Percentiles rank a stretch among this genome's conserved stretches.
Evolutionary conservation across 2,888 invertebrate species (phyloP).

Genomic region (Macaria notata): DNA sequence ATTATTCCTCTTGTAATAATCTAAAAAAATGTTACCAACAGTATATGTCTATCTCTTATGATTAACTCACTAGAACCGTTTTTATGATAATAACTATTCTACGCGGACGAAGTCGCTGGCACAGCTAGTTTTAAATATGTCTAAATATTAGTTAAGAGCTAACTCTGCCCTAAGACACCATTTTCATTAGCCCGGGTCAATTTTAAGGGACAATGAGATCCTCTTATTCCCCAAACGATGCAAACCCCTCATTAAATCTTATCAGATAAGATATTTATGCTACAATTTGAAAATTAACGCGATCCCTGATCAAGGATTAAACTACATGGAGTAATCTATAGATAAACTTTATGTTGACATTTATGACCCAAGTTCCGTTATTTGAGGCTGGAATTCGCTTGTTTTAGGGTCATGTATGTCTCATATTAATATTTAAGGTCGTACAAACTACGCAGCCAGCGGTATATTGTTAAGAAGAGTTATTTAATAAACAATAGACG

Average conservation of each 20-base stretch:
- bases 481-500: not conserved
- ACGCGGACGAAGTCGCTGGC: no score
- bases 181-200: conserved; percentile 1
- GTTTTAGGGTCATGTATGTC: conserved; percentile 33
- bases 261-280: not conserved
- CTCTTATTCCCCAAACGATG: not conserved
- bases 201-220: not conserved
- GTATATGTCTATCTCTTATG: no score
- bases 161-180: no score
- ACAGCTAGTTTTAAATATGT: no score
- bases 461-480: not conserved
- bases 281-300: conserved; percentile 27
- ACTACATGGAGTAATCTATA: conserved; percentile 18
- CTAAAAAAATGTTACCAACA: no score
- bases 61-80: no score
- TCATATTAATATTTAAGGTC: conserved; percentile 28
- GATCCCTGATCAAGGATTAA: conserved; percentile 38
- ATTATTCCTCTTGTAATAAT: no score
- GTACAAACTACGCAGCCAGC: conserved; percentile 22
- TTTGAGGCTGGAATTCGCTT: conserved; percentile 39
- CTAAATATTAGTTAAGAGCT: no score
- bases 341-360: conserved; percentile 42
- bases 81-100: no score
- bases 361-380: conserved; percentile 45
- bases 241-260: not conserved